These are phyloP conservation scores for Lasioglossum oenotherae DNA, from an alignment of 2,888 invertebrate genomes.

Conservation along the genomic window DNA sequence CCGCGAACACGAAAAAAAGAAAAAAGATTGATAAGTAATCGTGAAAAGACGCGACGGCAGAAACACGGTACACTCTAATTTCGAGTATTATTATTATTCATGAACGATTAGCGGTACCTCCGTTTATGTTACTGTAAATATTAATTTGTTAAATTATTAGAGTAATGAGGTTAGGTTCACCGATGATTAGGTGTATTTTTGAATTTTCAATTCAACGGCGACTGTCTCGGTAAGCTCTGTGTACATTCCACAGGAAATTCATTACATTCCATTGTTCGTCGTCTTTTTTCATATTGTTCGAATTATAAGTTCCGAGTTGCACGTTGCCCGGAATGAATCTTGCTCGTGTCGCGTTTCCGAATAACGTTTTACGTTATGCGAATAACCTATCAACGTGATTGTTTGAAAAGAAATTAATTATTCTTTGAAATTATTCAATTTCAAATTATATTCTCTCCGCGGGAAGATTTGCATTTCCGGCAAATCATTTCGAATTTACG, in stretches of 20 bases:
- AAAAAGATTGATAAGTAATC: constrained; percentile 43
- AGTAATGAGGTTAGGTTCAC: background rate
- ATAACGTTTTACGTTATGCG: background rate
- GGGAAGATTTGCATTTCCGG: background rate
- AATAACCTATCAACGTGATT: background rate
- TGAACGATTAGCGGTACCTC: background rate
- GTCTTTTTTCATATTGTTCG: constrained; percentile 47
- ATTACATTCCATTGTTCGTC: constrained; percentile 29
- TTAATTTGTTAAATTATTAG: background rate
- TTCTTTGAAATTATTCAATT: background rate
- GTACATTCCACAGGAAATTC: constrained; percentile 29
- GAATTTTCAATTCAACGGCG: constrained; percentile 12
- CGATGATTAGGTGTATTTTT: background rate
- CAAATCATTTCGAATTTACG: background rate
- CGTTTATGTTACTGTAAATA: background rate
- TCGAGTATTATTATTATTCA: constrained; percentile 12
- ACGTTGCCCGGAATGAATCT: constrained; percentile 61
- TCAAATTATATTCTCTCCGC: too few relatives aligned
- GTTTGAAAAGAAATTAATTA: background rate
- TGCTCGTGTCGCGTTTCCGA: constrained; percentile 40
- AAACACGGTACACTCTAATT: background rate
- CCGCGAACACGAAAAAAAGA: constrained; percentile 21
- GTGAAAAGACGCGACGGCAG: constrained; percentile 42
- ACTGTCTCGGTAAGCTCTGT: background rate
- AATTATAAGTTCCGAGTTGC: constrained; percentile 65